These are phyloP conservation scores for Latrodectus geometricus DNA, from an alignment of 1,140 invertebrate species.

Conservation along the genomic window DNA sequence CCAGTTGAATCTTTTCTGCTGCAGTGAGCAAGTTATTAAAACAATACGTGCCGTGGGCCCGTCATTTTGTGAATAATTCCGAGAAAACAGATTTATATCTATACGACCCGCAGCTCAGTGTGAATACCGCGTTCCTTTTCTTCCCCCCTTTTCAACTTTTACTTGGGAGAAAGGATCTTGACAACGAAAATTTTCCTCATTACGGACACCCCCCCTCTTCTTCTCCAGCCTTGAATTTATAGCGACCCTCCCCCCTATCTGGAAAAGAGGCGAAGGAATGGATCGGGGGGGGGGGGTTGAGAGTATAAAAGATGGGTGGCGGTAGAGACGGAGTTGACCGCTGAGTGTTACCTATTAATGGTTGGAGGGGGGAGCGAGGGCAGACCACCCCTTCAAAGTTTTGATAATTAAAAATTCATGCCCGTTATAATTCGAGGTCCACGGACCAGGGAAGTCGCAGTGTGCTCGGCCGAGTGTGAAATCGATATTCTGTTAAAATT, in stretches of 20 bases:
- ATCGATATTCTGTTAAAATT: slow-evolving; percentile 61
- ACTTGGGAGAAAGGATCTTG: slow-evolving; percentile 49
- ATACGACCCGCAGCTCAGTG: not conserved
- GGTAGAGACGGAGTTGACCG: slow-evolving; percentile 44
- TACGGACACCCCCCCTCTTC: slow-evolving; percentile 38
- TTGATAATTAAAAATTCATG: slow-evolving; percentile 62
- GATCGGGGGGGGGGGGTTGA: slow-evolving; percentile 4
- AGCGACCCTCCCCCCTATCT: not conserved
- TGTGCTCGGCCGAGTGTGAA: slow-evolving; percentile 58
- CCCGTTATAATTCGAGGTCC: slow-evolving; percentile 48
- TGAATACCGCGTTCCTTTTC: slow-evolving; percentile 14
- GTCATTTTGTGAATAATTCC: slow-evolving; percentile 55
- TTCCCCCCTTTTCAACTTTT: slow-evolving; percentile 22
- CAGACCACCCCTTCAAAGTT: slow-evolving; percentile 38
- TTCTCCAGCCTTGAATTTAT: slow-evolving; percentile 1
- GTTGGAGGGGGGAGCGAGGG: not conserved
- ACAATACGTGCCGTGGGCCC: slow-evolving; percentile 51
- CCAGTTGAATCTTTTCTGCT: slow-evolving; percentile 58
- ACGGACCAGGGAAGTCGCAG: slow-evolving; percentile 33
- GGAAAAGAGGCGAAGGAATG: slow-evolving; percentile 2
- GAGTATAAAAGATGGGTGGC: not conserved
- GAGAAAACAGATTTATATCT: slow-evolving; percentile 59
- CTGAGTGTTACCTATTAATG: slow-evolving; percentile 59
- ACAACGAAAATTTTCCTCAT: slow-evolving; percentile 60
- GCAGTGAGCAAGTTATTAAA: slow-evolving; percentile 59